Evolutionary conservation across 1,140 invertebrate genomes (phyloP), one percentile per base, ranked within the genome.

Genomic region (Galleria mellonella): DNA sequence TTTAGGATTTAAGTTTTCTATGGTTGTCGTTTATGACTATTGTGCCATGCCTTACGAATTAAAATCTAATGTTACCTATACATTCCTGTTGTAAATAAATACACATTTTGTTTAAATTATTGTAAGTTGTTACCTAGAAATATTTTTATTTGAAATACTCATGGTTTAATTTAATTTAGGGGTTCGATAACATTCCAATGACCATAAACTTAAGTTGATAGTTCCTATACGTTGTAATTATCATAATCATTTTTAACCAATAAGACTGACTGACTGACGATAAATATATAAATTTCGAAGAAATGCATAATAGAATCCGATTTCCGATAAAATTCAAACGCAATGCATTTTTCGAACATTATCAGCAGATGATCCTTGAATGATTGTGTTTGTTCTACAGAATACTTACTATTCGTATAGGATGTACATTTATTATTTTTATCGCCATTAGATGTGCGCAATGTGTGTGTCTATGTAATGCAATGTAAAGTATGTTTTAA

Each of bases 251-350:
- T 61, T 44, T 44, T 44, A 58, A 59, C 53, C 38, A 48, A 62
- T 59, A 63, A 67, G 64, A 67, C 64, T 67, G 64, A 63, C 60
- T 54, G 63, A 62, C 46, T 40, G 50, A 56, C 43, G 38, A 51
- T 53, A 53, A n/a, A n/a, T n/a, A n/a, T n/a, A n/a, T n/a, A n/a
- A n/a, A n/a, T n/a, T n/a, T n/a, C n/a, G n/a, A n/a, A n/a, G n/a
- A n/a, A n/a, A n/a, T n/a, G n/a, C n/a, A n/a, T n/a, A n/a, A n/a
- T n/a, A n/a, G n/a, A n/a, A n/a, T n/a, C n/a, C n/a, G n/a, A n/a
- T n/a, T 23, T 23, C 17, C 2, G 6, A 23, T 3, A 23, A 3
- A 3, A 23, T 6, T 23, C 2, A 3, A 23, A 23, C 17, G 17
- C 17, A 2, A 23, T 23, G 2, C 6, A 6, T 23, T 6, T 23